A percentile compares a stretch with the other conserved stretches of the same genome.
Conservation (phyloP, 2,888 invertebrate species). For the Plagodis dolabraria region DNA sequence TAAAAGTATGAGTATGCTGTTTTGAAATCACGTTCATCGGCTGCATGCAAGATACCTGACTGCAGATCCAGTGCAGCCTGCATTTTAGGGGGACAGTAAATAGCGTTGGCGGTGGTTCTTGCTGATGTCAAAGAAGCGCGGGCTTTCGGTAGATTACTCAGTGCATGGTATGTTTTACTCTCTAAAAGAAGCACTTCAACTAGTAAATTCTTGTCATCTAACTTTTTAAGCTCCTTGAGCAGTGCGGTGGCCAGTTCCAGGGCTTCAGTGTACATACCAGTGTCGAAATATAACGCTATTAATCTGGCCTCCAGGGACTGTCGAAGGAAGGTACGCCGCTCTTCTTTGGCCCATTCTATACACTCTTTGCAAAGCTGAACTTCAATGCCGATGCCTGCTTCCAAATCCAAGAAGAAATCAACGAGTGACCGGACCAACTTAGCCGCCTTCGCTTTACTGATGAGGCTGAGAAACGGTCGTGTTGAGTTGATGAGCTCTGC, state of each 20-base stretch:
- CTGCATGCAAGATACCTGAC: constrained; percentile 99
- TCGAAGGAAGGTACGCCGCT: constrained; percentile 97
- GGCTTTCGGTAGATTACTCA: constrained; percentile 98
- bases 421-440: constrained; percentile 98
- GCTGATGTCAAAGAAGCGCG: constrained; percentile 98
- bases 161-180: constrained; percentile 99
- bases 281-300: constrained; percentile 97
- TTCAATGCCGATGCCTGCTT: constrained; percentile 98
- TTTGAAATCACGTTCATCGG: constrained; percentile 99
- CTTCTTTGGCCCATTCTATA: constrained; percentile 99
- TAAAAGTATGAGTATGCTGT: constrained; percentile 99
- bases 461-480: constrained; percentile 96
- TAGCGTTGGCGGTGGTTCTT: constrained; percentile 99
- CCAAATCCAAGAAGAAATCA: constrained; percentile 98
- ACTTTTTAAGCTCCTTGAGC: constrained; percentile 97
- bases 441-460: constrained; percentile 99
- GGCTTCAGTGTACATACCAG: constrained; percentile 95
- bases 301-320: constrained; percentile 98
- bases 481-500: constrained; percentile 97
- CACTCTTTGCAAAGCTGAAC: constrained; percentile 97
- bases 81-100: constrained; percentile 99
- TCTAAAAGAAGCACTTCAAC: constrained; percentile 99
- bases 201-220: constrained; percentile 99
- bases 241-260: constrained; percentile 93
- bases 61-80: constrained; percentile 99